These are phyloP conservation scores for Epistrophella euchroma DNA, from an alignment of 2,888 invertebrate species.

Conservation along the genomic window DNA sequence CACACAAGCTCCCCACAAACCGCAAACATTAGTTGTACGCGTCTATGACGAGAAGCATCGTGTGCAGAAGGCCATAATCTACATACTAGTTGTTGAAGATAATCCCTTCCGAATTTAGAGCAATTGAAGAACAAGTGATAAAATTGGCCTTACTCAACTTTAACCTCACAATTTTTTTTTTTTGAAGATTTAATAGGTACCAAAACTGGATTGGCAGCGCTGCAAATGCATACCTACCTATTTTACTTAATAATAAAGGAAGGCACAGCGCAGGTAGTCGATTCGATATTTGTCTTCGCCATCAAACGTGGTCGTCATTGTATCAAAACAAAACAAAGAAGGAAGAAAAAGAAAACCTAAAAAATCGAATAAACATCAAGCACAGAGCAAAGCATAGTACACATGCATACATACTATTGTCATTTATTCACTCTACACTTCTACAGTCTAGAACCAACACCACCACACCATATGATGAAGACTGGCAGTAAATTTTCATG, in stretches of 20 bases:
- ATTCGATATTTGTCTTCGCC: not conserved
- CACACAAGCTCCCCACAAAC: too few species aligned
- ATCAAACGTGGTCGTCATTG: slow-evolving; percentile 13
- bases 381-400: not conserved
- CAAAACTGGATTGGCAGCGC: not conserved
- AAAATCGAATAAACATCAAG: slow-evolving; percentile 1
- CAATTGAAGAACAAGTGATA: too few species aligned
- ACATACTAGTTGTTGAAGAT: too few species aligned
- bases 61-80: too few species aligned
- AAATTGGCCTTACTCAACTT: slow-evolving; percentile 1
- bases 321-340: slow-evolving; percentile 21
- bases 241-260: too few species aligned
- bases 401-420: not conserved
- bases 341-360: not conserved
- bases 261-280: not conserved
- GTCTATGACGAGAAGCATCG: too few species aligned
- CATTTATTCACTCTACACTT: not conserved
- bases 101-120: too few species aligned
- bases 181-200: not conserved
- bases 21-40: too few species aligned
- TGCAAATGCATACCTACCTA: too few species aligned
- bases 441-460: not conserved
- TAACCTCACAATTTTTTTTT: slow-evolving; percentile 1
- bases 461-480: not conserved
- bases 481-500: slow-evolving; percentile 11